Conservation (phyloP, 2,797 vertebrate genomes). For the Mormyrops attenuatus region DNA sequence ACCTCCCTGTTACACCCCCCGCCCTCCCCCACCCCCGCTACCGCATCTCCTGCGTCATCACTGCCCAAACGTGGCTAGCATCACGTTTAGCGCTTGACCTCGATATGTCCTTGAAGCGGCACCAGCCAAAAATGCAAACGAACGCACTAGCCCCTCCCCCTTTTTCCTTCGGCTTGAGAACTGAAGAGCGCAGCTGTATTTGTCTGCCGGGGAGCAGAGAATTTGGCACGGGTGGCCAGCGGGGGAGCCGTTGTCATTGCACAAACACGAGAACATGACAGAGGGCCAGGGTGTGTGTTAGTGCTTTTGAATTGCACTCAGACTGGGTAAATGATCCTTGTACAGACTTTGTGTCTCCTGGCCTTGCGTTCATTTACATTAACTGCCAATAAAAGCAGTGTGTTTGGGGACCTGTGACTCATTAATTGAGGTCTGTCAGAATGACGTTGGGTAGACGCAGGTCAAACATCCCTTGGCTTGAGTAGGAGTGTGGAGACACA, state of each 20-base stretch:
- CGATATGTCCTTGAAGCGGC: not conserved
- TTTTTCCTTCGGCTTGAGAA: not conserved
- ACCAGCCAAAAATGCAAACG: not conserved
- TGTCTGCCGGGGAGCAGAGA: not conserved
- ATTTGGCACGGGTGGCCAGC: not conserved
- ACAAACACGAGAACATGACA: not conserved
- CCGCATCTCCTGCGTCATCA: too few species aligned
- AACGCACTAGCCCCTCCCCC: not conserved
- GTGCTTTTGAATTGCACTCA: not conserved
- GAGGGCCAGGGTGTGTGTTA: not conserved
- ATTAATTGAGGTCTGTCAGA: not conserved
- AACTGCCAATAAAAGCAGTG: not conserved
- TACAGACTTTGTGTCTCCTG: not conserved
- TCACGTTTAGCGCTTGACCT: not conserved
- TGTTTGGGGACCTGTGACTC: not conserved
- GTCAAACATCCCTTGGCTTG: not conserved
- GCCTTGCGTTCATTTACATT: not conserved
- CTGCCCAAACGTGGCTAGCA: not conserved
- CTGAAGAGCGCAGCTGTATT: not conserved
- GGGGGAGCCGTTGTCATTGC: not conserved
- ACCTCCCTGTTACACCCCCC: not conserved
- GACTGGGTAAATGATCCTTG: not conserved
- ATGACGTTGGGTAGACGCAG: not conserved
- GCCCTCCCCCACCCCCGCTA: not conserved
- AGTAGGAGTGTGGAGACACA: not conserved